Evolutionary conservation across 2,888 invertebrate genomes (phyloP), one percentile per base, ranked within the genome.

Genomic region (Dicyrtoma fusca): DNA sequence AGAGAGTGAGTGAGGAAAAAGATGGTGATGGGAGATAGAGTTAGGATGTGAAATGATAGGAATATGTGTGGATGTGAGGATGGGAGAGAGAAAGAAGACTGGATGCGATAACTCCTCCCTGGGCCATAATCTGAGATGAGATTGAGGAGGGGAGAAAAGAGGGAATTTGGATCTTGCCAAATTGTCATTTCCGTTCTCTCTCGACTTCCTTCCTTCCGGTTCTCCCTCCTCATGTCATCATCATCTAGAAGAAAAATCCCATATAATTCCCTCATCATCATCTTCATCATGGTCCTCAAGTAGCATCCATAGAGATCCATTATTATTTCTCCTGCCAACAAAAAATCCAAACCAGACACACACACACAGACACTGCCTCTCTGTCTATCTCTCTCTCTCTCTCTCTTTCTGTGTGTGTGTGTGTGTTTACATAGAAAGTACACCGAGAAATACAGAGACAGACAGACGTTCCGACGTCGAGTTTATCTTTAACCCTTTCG

Each of bases 141-240:
- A 55, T 64, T 42, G 57, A 66, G 69, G 55, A 70, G 26, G 34
- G 62, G 47, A 61, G 72, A 69, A 70, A 73, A 76, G 74, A 75
- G 77, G 74, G 79, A 76, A 76, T 78, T 80, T 75, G 75, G 75
- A 77, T 78, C 76, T 76, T 77, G 80, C 80, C 80, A 80, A 80
- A 80, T 80, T 80, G 80, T 76, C 76, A 80, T 77, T 80, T 80
- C 80, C 80, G 75, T 75, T 73, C 76, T 79, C 74, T 78, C 78
- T 79, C 76, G 73, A 78, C 79, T 79, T 79, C 79, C 79, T 79
- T 79, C 79, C 79, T 79, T 79, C 79, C 79, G 79, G 79, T 77
- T 74, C 75, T 74, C 76, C 73, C 69, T 75, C 75, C 72, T 74
- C 72, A 72, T 73, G 73, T 74, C 75, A 73, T 75, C 75, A 75